These are phyloP conservation scores for Raja brachyura DNA, from an alignment of 2,113 vertebrate genomes.

Conservation along the genomic window DNA sequence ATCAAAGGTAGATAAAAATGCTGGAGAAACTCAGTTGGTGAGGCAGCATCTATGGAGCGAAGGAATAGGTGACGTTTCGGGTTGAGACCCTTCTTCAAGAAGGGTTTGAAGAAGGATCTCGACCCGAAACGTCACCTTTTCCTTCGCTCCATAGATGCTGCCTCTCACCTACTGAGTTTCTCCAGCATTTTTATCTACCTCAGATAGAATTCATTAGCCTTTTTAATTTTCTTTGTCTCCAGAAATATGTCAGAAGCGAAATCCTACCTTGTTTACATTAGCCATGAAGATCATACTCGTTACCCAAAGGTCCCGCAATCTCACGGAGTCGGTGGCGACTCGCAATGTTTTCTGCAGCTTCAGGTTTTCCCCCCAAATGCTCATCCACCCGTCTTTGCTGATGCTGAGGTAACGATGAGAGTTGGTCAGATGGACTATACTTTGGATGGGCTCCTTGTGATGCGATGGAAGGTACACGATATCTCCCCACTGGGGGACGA, in stretches of 20 bases:
- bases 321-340: constrained; percentile 60
- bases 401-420: constrained; percentile 64
- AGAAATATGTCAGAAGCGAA: background rate
- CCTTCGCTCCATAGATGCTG: too few species aligned
- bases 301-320: constrained; percentile 70
- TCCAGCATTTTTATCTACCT: too few species aligned
- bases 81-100: too few species aligned
- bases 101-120: too few species aligned
- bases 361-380: constrained; percentile 63
- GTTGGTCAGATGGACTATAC: constrained; percentile 60
- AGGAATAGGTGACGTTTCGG: too few species aligned
- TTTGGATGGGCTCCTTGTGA: constrained; percentile 67
- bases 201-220: background rate
- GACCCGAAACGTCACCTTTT: too few species aligned
- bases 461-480: constrained; percentile 56
- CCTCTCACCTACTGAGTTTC: too few species aligned
- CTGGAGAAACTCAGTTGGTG: too few species aligned
- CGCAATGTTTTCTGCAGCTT: constrained; percentile 57
- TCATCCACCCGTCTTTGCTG: constrained; percentile 65
- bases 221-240: background rate
- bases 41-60: too few species aligned
- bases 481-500: constrained; percentile 60
- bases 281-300: constrained; percentile 64
- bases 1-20: too few species aligned
- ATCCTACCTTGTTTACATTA: constrained; percentile 69